A percentile compares a stretch with the other conserved stretches of the same genome.
These are phyloP conservation scores for Embiotoca jacksoni DNA, from an alignment of 2,113 vertebrate genomes.

Conservation along the genomic window DNA sequence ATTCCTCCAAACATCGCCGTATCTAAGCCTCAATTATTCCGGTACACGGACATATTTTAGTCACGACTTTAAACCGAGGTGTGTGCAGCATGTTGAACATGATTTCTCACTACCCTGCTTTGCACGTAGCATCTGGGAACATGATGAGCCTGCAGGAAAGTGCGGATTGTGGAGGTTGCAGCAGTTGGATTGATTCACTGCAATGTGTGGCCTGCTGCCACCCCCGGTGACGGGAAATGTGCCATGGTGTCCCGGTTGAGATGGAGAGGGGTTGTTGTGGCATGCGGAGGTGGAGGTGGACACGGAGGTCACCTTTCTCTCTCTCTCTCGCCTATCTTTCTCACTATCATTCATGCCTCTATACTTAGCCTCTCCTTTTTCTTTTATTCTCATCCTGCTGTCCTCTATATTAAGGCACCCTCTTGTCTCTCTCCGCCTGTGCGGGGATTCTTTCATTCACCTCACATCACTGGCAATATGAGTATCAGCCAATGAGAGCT, in stretches of 20 bases:
- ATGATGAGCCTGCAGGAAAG: conserved; percentile 66
- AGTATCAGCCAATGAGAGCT: conserved; percentile 53
- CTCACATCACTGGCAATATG: conserved; percentile 28
- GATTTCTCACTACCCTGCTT: conserved; percentile 57
- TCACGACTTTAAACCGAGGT: conserved; percentile 47
- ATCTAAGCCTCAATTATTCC: conserved; percentile 15
- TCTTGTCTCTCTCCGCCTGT: conserved; percentile 25
- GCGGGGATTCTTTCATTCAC: conserved; percentile 32
- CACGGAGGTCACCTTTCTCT: conserved; percentile 70
- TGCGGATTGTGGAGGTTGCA: conserved; percentile 70
- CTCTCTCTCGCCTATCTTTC: conserved; percentile 30
- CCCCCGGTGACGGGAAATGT: conserved; percentile 69
- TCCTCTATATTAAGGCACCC: conserved; percentile 53
- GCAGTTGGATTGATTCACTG: conserved; percentile 73
- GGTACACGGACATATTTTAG: background rate
- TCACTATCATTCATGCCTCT: conserved; percentile 64
- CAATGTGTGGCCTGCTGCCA: conserved; percentile 73
- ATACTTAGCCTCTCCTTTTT: conserved; percentile 61
- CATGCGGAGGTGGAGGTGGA: conserved; percentile 62
- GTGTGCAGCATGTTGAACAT: conserved; percentile 27
- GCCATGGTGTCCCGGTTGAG: conserved; percentile 61
- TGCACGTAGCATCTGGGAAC: conserved; percentile 68
- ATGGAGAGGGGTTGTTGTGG: conserved; percentile 69
- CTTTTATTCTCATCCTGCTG: conserved; percentile 39
- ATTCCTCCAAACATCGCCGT: conserved; percentile 14